A percentile compares a stretch with the other conserved stretches of the same genome.
These are phyloP conservation scores for Dexiosoma caninum DNA, from an alignment of 2,888 invertebrate species.

Conservation along the genomic window DNA sequence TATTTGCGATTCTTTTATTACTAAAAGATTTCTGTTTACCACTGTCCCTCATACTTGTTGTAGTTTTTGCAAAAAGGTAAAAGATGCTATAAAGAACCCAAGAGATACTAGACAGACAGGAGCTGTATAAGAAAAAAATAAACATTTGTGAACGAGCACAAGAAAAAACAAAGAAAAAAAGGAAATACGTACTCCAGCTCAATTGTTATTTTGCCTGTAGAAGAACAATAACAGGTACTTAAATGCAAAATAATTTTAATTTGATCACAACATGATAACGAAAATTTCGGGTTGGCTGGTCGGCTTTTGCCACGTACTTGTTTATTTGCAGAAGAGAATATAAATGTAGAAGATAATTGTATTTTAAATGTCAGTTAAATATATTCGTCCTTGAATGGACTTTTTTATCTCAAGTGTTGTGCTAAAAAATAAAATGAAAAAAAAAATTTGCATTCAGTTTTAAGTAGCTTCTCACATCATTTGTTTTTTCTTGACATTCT, in stretches of 20 bases:
- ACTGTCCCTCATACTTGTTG: conserved; percentile 1
- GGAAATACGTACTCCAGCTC: not conserved
- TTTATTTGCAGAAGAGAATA: not conserved
- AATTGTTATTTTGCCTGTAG: conserved; percentile 28
- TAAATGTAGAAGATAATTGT: not conserved
- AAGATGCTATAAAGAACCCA: not conserved
- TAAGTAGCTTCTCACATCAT: not conserved
- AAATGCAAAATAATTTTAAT: conserved; percentile 66
- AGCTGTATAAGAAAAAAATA: not conserved
- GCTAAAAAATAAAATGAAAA: no score
- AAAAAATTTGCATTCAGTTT: not conserved
- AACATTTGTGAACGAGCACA: conserved; percentile 23
- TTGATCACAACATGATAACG: conserved; percentile 66
- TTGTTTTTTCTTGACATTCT: conserved; percentile 34
- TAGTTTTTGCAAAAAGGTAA: not conserved
- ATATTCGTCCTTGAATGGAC: not conserved
- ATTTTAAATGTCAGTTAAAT: conserved; percentile 44
- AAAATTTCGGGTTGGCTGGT: conserved; percentile 5
- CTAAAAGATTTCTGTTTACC: conserved; percentile 3
- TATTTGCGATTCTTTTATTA: not conserved
- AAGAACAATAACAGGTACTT: conserved; percentile 66
- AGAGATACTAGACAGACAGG: not conserved
- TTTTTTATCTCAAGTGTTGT: not conserved
- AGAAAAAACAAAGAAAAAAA: not conserved
- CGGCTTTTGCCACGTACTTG: conserved; percentile 20